Conservation (phyloP, 2,888 invertebrate species). For the Meta bourneti region DNA sequence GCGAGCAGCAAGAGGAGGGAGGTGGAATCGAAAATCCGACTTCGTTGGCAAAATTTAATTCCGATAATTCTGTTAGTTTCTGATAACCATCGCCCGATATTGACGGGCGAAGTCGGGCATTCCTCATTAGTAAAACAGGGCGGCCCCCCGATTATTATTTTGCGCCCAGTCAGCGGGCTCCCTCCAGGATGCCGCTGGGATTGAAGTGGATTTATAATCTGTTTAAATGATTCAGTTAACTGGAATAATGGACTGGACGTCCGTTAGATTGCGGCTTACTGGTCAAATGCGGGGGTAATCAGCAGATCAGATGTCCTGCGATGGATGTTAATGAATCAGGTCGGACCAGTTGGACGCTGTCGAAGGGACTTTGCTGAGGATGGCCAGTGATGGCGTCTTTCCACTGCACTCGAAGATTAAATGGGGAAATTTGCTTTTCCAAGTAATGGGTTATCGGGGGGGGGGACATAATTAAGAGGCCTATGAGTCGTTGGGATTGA, state of each 20-base stretch:
- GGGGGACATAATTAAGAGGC: not conserved
- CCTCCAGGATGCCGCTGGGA: not conserved
- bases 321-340: not conserved
- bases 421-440: not conserved
- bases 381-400: not conserved
- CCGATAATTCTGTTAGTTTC: constrained; percentile 33
- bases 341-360: not conserved
- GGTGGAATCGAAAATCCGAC: not conserved
- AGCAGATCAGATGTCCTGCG: not conserved
- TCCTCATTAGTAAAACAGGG: constrained; percentile 20
- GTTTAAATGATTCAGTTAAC: constrained; percentile 23
- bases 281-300: too few relatives aligned
- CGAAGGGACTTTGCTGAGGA: not conserved
- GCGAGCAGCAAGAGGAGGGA: too few relatives aligned
- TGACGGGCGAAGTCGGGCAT: constrained; percentile 1
- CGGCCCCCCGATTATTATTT: constrained; percentile 26
- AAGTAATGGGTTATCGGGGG: not conserved
- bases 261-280: too few relatives aligned
- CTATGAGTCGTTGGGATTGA: not conserved
- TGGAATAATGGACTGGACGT: constrained; percentile 18
- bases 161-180: constrained; percentile 28
- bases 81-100: not conserved
- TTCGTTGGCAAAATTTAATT: constrained; percentile 40
- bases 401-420: not conserved
- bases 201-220: constrained; percentile 38